A percentile compares a stretch with the other conserved stretches of the same genome.
Evolutionary conservation across 1,140 invertebrate genomes (phyloP).

Genomic region (Pteromalus puparum): DNA sequence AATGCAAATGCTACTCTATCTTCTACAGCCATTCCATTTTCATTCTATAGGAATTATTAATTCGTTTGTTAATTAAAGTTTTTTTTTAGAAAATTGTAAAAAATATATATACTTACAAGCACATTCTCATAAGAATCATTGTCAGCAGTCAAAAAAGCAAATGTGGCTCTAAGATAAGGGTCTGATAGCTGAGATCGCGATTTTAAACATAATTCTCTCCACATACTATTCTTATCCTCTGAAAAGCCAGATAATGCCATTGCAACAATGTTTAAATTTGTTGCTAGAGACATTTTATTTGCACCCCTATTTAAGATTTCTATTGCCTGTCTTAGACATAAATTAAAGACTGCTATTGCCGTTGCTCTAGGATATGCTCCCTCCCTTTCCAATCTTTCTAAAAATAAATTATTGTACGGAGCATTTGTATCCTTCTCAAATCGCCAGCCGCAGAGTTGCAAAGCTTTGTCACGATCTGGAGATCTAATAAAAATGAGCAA

Average conservation of each 20-base stretch:
- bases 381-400: slow-evolving; percentile 80
- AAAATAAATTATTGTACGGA: slow-evolving; percentile 73
- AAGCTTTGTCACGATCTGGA: slow-evolving; percentile 84
- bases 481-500: slow-evolving; percentile 76
- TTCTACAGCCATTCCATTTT: slow-evolving; percentile 87
- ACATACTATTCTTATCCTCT: slow-evolving; percentile 88
- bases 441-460: slow-evolving; percentile 92
- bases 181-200: slow-evolving; percentile 85
- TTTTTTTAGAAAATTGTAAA: slow-evolving; percentile 36
- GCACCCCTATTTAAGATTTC: slow-evolving; percentile 87
- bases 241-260: slow-evolving; percentile 94
- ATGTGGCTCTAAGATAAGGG: slow-evolving; percentile 93
- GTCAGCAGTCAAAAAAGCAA: slow-evolving; percentile 92
- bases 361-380: slow-evolving; percentile 88
- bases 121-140: slow-evolving; percentile 87
- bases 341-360: slow-evolving; percentile 92
- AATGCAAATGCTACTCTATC: slow-evolving; percentile 97
- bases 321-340: slow-evolving; percentile 89
- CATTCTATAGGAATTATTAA: slow-evolving; percentile 78
- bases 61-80: not conserved
- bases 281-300: slow-evolving; percentile 66
- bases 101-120: slow-evolving; percentile 78
- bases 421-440: slow-evolving; percentile 80
- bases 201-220: slow-evolving; percentile 86
- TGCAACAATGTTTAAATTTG: slow-evolving; percentile 83